Conservation (phyloP, 2,888 invertebrate species). For the Nesidiocoris tenuis region DNA sequence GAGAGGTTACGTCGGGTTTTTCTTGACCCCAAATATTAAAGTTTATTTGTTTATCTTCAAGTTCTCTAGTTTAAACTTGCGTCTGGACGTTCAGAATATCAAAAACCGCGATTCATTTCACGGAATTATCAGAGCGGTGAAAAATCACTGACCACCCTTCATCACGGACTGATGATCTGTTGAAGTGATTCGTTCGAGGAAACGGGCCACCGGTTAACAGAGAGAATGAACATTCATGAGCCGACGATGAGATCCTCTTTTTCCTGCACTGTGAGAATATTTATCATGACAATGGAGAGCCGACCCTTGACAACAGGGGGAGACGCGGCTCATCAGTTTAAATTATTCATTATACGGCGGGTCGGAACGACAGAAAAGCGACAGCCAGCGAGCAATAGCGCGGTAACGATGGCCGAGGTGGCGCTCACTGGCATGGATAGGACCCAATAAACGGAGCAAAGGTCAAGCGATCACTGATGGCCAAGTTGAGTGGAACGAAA, state of each 20-base stretch:
- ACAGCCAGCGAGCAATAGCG: background rate
- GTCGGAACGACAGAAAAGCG: slow-evolving; percentile 6
- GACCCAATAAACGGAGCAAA: no score
- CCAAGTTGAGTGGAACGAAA: no score
- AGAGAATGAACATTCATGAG: background rate
- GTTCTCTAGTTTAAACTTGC: no score
- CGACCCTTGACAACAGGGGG: slow-evolving; percentile 4
- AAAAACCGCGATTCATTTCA: no score
- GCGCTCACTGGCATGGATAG: background rate
- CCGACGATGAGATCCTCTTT: background rate
- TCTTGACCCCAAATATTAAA: no score
- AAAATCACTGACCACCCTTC: background rate
- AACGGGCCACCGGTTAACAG: background rate
- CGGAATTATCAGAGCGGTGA: no score
- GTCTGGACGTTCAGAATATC: no score
- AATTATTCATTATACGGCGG: slow-evolving; percentile 20
- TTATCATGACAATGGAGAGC: slow-evolving; percentile 22
- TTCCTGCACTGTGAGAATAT: background rate
- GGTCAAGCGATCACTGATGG: no score
- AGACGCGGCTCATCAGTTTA: slow-evolving; percentile 28
- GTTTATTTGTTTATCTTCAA: no score
- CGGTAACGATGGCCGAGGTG: background rate
- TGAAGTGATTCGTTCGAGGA: background rate
- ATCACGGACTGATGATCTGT: background rate
- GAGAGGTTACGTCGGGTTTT: no score